Evolutionary conservation across 92 coral and sea anemone species (phyloP).

Genomic region (Parazoanthus atlanticus): DNA sequence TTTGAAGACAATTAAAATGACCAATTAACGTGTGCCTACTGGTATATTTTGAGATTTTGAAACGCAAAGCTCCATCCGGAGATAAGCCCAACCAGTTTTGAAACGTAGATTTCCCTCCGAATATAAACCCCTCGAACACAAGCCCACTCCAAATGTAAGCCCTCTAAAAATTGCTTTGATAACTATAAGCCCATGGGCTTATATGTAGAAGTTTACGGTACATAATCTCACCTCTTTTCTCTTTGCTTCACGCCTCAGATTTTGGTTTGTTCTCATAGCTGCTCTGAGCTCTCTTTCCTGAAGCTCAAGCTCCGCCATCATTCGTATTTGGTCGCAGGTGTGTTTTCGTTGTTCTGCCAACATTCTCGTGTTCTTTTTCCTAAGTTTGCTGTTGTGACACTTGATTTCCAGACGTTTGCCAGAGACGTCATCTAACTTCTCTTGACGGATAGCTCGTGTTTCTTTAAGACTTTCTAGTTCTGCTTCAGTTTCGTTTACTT

Average conservation of each 20-base stretch:
- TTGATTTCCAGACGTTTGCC: conserved; percentile 1
- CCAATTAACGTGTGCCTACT: no score
- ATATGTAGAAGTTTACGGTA: no score
- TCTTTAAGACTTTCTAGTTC: not conserved
- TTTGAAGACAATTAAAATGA: no score
- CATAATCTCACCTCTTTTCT: conserved; percentile 8
- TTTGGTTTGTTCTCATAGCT: conserved; percentile 23
- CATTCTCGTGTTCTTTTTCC: conserved; percentile 8
- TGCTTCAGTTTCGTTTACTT: not conserved
- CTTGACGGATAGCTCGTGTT: not conserved
- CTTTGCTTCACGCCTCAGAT: conserved; percentile 9
- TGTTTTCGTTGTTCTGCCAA: not conserved
- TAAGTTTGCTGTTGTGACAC: conserved; percentile 13
- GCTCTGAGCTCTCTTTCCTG: conserved; percentile 14
- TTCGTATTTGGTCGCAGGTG: not conserved
- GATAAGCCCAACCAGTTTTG: no score
- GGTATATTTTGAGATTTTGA: no score
- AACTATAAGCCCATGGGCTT: no score
- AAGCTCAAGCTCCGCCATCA: not conserved
- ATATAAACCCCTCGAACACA: no score
- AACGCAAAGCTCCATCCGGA: no score
- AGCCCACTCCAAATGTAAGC: no score
- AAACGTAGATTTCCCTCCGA: no score
- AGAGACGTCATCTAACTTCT: not conserved
- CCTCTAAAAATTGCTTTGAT: no score